These are phyloP conservation scores for Hermaeophaga mercurialis DNA, from an alignment of 2,888 invertebrate genomes.

Conservation along the genomic window DNA sequence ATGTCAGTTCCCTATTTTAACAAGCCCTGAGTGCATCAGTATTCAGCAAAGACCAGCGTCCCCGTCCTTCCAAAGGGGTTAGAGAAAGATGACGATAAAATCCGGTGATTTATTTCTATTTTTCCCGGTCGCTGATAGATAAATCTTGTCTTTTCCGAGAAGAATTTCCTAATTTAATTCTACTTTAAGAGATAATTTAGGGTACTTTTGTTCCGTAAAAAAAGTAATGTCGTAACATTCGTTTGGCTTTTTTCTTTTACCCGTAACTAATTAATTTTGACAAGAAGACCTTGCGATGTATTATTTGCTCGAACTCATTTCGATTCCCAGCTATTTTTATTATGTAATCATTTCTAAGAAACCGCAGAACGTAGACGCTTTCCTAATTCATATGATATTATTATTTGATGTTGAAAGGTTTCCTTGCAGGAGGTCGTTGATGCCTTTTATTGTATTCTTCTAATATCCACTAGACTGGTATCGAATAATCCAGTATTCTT, in stretches of 20 bases:
- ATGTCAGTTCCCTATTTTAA: slow-evolving; percentile 3
- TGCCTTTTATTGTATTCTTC: too few species aligned
- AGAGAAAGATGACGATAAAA: slow-evolving; percentile 20
- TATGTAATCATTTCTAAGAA: too few species aligned
- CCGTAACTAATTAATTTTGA: not conserved
- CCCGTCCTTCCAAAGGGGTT: not conserved
- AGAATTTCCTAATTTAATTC: slow-evolving; percentile 27
- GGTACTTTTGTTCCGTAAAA: not conserved
- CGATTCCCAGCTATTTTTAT: too few species aligned
- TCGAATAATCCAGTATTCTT: too few species aligned
- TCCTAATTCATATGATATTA: too few species aligned
- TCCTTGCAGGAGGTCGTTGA: too few species aligned
- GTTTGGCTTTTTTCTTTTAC: not conserved
- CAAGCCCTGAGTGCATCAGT: slow-evolving; percentile 5
- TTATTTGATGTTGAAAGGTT: too few species aligned
- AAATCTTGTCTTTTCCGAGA: slow-evolving; percentile 25
- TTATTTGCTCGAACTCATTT: not conserved
- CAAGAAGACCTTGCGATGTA: not conserved
- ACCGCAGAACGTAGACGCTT: too few species aligned
- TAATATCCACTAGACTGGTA: too few species aligned
- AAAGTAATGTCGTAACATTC: not conserved
- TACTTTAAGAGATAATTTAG: slow-evolving; percentile 9
- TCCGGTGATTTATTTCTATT: slow-evolving; percentile 32
- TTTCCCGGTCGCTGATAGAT: slow-evolving; percentile 16
- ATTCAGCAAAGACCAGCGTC: not conserved